A percentile compares a stretch with the other conserved stretches of the same genome.
Conservation (phyloP, 2,888 invertebrate species). For the Orthosia cruda region DNA sequence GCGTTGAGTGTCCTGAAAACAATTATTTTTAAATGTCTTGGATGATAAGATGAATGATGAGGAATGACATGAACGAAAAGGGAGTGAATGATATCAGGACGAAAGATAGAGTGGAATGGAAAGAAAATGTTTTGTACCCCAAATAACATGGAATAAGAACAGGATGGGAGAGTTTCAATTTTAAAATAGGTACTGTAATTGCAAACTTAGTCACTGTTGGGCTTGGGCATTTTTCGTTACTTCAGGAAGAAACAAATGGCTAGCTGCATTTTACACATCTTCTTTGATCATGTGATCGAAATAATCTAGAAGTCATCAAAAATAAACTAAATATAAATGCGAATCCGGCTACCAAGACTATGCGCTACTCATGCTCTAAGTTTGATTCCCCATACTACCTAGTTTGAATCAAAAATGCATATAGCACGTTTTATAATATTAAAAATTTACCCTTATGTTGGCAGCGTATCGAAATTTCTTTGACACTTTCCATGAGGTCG, state of each 20-base stretch:
- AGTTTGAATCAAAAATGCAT: neutral
- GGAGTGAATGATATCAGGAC: too few relatives aligned
- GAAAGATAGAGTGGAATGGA: too few relatives aligned
- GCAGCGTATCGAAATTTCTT: neutral
- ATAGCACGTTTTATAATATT: neutral
- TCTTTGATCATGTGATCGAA: neutral
- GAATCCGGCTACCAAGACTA: neutral
- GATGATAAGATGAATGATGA: too few relatives aligned
- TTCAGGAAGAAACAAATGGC: neutral
- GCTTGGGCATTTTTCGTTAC: too few relatives aligned
- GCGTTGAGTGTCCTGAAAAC: constrained; percentile 58
- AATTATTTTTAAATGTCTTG: too few relatives aligned
- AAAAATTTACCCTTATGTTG: neutral
- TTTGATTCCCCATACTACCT: neutral
- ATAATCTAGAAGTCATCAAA: neutral
- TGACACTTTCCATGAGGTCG: neutral
- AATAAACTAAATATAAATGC: too few relatives aligned
- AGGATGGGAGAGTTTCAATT: too few relatives aligned
- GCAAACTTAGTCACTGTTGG: neutral
- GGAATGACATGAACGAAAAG: too few relatives aligned
- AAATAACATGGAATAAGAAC: too few relatives aligned
- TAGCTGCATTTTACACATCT: too few relatives aligned
- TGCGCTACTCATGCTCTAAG: neutral
- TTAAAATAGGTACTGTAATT: neutral
- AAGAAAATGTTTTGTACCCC: too few relatives aligned